Evolutionary conservation across 2,888 invertebrate genomes (phyloP).

Genomic region (Dolichomitus sp.): DNA sequence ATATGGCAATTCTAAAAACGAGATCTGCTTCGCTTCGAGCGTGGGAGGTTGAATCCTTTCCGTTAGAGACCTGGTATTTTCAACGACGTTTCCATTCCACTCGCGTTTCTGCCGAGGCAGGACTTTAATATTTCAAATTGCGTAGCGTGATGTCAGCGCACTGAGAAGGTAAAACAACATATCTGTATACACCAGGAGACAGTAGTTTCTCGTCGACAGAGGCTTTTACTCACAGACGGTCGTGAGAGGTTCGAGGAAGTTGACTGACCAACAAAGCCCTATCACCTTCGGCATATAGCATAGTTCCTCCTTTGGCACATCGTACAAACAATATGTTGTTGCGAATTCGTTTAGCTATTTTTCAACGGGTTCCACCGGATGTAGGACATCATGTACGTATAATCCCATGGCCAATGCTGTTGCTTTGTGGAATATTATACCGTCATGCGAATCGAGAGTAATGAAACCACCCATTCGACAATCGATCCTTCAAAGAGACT

Average conservation of each 20-base stretch:
- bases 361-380: not conserved
- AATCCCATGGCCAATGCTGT: not conserved
- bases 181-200: not conserved
- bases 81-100: conserved; percentile 18
- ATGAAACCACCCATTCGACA: not conserved
- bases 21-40: not conserved
- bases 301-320: not conserved
- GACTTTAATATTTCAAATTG: conserved; percentile 50
- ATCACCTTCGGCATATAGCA: not conserved
- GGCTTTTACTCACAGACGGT: conserved; percentile 21
- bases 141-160: conserved; percentile 12
- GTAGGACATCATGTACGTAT: not conserved
- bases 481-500: not conserved
- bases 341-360: conserved; percentile 47
- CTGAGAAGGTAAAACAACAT: conserved; percentile 13
- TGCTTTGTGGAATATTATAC: conserved; percentile 4
- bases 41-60: conserved; percentile 4
- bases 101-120: conserved; percentile 1
- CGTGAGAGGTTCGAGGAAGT: conserved; percentile 33
- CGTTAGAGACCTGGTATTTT: conserved; percentile 1
- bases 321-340: conserved; percentile 16
- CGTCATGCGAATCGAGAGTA: conserved; percentile 21
- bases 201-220: conserved; percentile 17
- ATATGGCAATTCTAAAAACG: not conserved
- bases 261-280: conserved; percentile 32